A percentile compares a stretch with the other conserved stretches of the same genome.
Evolutionary conservation across 2,888 invertebrate species (phyloP).

Genomic region (Ormyrus labotus): DNA sequence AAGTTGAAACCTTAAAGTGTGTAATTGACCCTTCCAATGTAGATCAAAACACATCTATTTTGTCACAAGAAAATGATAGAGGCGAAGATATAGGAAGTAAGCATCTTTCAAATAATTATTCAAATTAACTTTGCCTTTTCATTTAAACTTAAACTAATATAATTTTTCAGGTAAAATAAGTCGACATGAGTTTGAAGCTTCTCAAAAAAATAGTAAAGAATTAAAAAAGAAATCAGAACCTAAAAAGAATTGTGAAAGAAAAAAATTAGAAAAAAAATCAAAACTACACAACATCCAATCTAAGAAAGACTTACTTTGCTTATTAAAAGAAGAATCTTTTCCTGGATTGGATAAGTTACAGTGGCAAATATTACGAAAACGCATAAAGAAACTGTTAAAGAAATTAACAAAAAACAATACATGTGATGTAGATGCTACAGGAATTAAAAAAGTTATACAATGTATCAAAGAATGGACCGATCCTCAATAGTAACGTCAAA

Average conservation of each 20-base stretch:
- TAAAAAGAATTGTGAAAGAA: slow-evolving; percentile 5
- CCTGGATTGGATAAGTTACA: slow-evolving; percentile 77
- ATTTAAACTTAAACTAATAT: too few relatives aligned
- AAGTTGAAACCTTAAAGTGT: slow-evolving; percentile 1
- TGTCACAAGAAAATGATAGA: neutral
- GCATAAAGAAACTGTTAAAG: slow-evolving; percentile 70
- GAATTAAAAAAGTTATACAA: slow-evolving; percentile 59
- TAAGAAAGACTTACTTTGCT: slow-evolving; percentile 59
- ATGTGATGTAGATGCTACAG: slow-evolving; percentile 54
- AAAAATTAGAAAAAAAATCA: neutral
- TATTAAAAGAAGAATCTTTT: slow-evolving; percentile 62
- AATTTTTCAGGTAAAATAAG: slow-evolving; percentile 39
- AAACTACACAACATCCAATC: slow-evolving; percentile 22
- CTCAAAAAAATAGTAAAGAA: slow-evolving; percentile 52
- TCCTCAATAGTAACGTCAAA: slow-evolving; percentile 2
- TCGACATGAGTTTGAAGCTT: slow-evolving; percentile 44
- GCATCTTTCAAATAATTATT: neutral
- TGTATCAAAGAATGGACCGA: slow-evolving; percentile 60
- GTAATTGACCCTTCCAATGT: neutral
- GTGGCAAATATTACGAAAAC: slow-evolving; percentile 77
- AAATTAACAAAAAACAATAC: slow-evolving; percentile 61
- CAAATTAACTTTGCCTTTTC: too few relatives aligned
- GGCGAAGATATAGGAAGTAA: slow-evolving; percentile 46
- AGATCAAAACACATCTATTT: slow-evolving; percentile 5
- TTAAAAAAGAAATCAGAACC: neutral